Conservation (phyloP, 2,113 vertebrate species). For the Acinonyx jubatus region DNA sequence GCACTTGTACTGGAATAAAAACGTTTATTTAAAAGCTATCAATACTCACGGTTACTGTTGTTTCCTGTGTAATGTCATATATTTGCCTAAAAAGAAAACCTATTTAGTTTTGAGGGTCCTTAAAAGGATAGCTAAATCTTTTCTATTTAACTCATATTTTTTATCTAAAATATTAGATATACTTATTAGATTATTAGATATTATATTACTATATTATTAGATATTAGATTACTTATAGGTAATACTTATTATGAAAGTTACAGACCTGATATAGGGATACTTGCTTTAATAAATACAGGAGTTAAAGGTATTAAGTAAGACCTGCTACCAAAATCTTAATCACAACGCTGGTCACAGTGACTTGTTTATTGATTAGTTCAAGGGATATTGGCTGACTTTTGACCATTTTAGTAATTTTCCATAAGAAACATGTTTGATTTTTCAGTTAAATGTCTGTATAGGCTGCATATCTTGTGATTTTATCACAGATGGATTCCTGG, state of each 20-base stretch:
- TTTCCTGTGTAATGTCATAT: background rate
- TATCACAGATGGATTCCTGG: background rate
- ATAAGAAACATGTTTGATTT: background rate
- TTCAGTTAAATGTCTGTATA: background rate
- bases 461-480: background rate
- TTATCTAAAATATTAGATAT: background rate
- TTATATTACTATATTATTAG: too few relatives aligned
- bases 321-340: background rate
- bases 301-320: background rate
- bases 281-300: background rate
- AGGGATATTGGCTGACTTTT: background rate
- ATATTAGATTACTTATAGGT: too few relatives aligned
- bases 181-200: too few relatives aligned
- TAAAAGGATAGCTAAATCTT: background rate
- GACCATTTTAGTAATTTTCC: background rate
- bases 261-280: background rate
- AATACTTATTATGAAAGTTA: background rate
- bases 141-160: background rate
- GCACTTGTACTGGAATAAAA: background rate
- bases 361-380: background rate
- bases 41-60: background rate
- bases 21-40: background rate
- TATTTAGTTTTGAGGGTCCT: background rate
- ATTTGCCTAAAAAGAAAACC: background rate
- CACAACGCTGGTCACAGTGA: background rate